A percentile compares a stretch with the other conserved stretches of the same genome.
Evolutionary conservation across 2,113 vertebrate species (phyloP).

Genomic region (Oophaga pumilio): DNA sequence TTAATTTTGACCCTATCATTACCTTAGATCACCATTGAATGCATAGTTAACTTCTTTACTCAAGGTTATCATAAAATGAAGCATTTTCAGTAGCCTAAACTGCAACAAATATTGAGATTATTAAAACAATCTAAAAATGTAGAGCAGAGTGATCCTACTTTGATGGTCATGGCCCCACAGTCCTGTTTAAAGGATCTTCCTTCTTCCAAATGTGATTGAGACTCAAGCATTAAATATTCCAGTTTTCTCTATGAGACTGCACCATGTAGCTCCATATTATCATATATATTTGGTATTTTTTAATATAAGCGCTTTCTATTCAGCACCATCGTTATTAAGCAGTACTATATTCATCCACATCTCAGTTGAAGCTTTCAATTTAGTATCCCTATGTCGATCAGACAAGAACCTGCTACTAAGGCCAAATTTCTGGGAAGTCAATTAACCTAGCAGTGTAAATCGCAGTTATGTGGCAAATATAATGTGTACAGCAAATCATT

Average conservation of each 20-base stretch:
- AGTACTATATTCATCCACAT: not conserved
- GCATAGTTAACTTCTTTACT: no score
- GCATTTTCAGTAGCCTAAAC: no score
- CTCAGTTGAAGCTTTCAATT: not conserved
- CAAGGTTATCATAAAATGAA: no score
- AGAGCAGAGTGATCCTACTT: no score
- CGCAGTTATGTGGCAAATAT: not conserved
- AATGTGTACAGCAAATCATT: not conserved
- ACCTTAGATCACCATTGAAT: no score
- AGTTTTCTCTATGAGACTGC: not conserved
- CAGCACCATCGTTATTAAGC: not conserved
- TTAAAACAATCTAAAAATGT: no score
- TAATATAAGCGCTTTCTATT: not conserved
- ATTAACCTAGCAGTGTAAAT: conserved; percentile 12
- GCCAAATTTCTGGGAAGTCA: conserved; percentile 6
- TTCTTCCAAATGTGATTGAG: no score
- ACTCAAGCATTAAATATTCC: no score
- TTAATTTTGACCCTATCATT: no score
- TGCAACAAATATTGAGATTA: no score
- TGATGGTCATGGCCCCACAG: no score
- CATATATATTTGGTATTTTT: not conserved
- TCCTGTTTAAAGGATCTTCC: no score
- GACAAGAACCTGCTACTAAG: not conserved
- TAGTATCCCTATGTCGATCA: not conserved
- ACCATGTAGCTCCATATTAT: not conserved